Evolutionary conservation across 2,113 vertebrate genomes (phyloP).

Genomic region (Recurvirostra avosetta): DNA sequence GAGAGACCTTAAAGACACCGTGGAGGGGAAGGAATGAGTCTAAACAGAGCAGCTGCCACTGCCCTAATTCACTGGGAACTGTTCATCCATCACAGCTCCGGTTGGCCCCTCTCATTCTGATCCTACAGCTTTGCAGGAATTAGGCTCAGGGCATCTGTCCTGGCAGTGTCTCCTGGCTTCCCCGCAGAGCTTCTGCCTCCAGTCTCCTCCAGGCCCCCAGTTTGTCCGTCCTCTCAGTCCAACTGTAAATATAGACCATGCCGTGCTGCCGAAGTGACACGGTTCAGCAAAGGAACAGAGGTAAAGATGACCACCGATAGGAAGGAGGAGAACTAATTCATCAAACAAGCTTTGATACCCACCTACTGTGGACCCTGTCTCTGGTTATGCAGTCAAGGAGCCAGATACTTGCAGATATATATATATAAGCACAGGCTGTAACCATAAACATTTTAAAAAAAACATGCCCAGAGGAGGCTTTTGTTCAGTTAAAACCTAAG

Average conservation of each 20-base stretch:
- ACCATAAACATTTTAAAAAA: neutral
- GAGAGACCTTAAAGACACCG: neutral
- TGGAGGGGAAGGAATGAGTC: neutral
- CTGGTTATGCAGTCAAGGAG: neutral
- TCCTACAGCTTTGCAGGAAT: neutral
- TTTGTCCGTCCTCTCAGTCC: neutral
- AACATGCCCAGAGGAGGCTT: neutral
- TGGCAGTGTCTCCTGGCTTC: neutral
- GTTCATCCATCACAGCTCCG: neutral
- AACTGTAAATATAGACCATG: neutral
- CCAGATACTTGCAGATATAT: neutral
- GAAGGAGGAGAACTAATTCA: neutral
- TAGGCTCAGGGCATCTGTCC: neutral
- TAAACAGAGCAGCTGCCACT: neutral
- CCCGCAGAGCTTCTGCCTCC: neutral
- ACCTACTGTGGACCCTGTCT: neutral
- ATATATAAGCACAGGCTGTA: neutral
- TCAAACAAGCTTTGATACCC: neutral
- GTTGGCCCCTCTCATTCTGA: neutral
- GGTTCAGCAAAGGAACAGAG: neutral
- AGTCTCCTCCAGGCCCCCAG: neutral
- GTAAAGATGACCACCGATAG: neutral
- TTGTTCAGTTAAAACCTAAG: neutral
- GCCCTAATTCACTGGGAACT: neutral
- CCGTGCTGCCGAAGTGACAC: neutral